phyloP scores from a whole-genome alignment of 2,888 invertebrate species.

The Strigamia transsilvanica region DNA sequence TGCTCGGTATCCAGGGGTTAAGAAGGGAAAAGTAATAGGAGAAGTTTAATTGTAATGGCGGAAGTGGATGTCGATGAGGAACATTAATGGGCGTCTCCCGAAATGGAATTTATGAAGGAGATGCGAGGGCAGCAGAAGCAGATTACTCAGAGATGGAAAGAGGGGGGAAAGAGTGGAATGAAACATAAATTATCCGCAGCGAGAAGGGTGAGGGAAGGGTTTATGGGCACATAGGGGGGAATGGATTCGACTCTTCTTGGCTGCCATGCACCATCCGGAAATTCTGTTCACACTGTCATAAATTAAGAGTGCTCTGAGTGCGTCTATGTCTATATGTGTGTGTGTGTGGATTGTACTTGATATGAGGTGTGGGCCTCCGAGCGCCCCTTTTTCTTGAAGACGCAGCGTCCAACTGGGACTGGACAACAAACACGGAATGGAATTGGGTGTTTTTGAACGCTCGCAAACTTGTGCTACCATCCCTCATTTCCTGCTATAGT shows the following conservation, averaged over 20 bases:
- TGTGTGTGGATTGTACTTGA: neutral
- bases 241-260: constrained; percentile 33
- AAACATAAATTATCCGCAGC: constrained; percentile 51
- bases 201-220: constrained; percentile 53
- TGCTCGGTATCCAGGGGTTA: neutral
- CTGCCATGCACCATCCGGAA: constrained; percentile 46
- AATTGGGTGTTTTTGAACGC: neutral
- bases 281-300: constrained; percentile 46
- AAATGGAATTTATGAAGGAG: constrained; percentile 49
- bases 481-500: neutral
- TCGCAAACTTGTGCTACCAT: too few species aligned
- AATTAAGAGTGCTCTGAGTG: constrained; percentile 10
- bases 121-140: constrained; percentile 49
- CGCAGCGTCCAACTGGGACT: constrained; percentile 23
- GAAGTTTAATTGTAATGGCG: constrained; percentile 41
- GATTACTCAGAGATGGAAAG: constrained; percentile 49
- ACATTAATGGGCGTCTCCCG: constrained; percentile 49
- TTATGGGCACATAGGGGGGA: constrained; percentile 48
- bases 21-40: neutral
- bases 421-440: neutral
- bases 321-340: neutral
- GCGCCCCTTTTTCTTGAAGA: constrained; percentile 2
- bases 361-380: constrained; percentile 47
- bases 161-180: constrained; percentile 50
- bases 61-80: constrained; percentile 49